These are phyloP conservation scores for Plectus sambesii DNA, from an alignment of 1,140 invertebrate genomes.

Conservation along the genomic window DNA sequence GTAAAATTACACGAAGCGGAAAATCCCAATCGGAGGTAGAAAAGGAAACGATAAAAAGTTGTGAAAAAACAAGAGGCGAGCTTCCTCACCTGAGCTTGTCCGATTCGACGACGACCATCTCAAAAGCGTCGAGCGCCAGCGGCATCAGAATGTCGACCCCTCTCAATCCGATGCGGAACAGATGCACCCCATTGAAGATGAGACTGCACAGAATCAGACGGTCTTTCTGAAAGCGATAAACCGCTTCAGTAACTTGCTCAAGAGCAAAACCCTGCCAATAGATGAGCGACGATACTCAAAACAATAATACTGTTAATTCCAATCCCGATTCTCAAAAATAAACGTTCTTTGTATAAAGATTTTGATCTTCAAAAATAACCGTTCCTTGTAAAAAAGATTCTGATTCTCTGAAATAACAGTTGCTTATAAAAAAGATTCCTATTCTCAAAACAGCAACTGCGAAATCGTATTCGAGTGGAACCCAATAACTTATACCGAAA, in stretches of 20 bases:
- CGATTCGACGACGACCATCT: constrained; percentile 69
- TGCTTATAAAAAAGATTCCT: constrained; percentile 10
- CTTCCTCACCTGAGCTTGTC: constrained; percentile 49
- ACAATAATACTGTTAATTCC: no score
- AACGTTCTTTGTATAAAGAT: no score
- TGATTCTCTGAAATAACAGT: no score
- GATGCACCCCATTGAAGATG: constrained; percentile 49
- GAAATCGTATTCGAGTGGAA: no score
- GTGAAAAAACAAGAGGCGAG: constrained; percentile 7
- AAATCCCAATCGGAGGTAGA: neutral
- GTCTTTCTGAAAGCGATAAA: constrained; percentile 39
- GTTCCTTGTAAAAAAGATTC: no score
- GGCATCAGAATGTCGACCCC: constrained; percentile 82
- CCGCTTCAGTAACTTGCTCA: no score
- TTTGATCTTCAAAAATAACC: no score
- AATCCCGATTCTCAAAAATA: no score
- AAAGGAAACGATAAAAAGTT: constrained; percentile 9
- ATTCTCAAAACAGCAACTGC: constrained; percentile 4
- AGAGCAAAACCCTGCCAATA: no score
- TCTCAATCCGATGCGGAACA: constrained; percentile 77
- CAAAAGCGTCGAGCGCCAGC: constrained; percentile 71
- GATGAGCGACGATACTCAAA: no score
- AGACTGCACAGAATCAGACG: constrained; percentile 40
- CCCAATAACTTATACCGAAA: no score
- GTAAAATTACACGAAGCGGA: constrained; percentile 3